Evolutionary conservation across 2,797 vertebrate genomes (phyloP).

Genomic region (Chromobotia macracanthus): DNA sequence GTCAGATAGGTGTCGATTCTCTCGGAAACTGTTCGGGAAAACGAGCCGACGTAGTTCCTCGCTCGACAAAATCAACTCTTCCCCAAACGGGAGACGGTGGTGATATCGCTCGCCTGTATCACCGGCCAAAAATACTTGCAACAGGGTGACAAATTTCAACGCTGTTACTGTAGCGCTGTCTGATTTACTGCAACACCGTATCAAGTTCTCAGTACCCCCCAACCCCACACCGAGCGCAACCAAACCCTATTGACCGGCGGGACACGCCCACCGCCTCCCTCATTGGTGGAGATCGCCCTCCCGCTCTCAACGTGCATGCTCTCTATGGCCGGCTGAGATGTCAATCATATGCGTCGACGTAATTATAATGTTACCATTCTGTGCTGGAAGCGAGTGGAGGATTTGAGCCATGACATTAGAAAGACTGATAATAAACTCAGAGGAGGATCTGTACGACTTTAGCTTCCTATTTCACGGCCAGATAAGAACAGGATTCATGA

Average conservation of each 20-base stretch:
- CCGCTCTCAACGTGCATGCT: background rate
- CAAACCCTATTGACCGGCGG: background rate
- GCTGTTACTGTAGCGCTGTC: conserved; percentile 74
- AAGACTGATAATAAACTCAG: background rate
- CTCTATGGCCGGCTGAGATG: background rate
- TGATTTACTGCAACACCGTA: conserved; percentile 81
- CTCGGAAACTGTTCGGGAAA: conserved; percentile 66
- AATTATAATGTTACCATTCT: conserved; percentile 23
- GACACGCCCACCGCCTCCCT: background rate
- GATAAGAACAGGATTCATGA: background rate
- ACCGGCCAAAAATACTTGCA: conserved; percentile 80
- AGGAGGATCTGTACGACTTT: background rate
- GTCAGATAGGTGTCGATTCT: conserved; percentile 72
- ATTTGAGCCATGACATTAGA: background rate
- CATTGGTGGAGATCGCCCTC: conserved; percentile 23
- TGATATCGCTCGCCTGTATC: conserved; percentile 76
- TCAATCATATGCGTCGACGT: conserved; percentile 14
- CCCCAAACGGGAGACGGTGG: conserved; percentile 69
- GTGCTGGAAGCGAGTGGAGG: background rate
- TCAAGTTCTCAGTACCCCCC: conserved; percentile 67
- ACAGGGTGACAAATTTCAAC: conserved; percentile 76
- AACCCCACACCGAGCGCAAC: conserved; percentile 15
- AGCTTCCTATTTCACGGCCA: background rate
- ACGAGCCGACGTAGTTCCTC: conserved; percentile 69
- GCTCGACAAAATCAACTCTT: conserved; percentile 71